Conservation (phyloP, 2,888 invertebrate genomes). For the Linnaemya tessellans region DNA sequence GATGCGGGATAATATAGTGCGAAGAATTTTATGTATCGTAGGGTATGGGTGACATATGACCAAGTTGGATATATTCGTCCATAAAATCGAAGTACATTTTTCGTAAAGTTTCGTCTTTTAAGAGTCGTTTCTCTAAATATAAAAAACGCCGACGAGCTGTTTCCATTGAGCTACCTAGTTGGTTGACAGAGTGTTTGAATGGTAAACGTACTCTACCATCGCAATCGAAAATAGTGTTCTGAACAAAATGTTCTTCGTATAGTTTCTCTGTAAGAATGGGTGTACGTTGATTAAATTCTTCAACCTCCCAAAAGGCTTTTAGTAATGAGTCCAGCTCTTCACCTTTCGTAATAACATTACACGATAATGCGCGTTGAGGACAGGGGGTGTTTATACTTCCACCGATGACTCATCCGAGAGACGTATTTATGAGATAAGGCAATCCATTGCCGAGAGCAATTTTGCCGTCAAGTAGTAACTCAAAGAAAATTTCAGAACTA, state of each 20-base stretch:
- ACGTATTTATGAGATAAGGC: constrained; percentile 12
- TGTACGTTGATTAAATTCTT: not conserved
- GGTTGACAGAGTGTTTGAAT: not conserved
- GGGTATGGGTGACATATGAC: constrained; percentile 8
- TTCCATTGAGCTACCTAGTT: constrained; percentile 7
- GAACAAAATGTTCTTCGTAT: not conserved
- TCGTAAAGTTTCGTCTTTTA: constrained; percentile 33
- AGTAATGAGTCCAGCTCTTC: not conserved
- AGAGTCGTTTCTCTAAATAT: constrained; percentile 38
- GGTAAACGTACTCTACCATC: not conserved
- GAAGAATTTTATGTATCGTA: not conserved
- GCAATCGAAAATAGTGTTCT: not conserved
- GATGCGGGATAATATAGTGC: constrained; percentile 7
- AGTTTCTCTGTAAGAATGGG: not conserved
- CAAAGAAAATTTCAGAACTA: constrained; percentile 6
- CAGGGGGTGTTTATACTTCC: too few species aligned
- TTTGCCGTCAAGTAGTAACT: not conserved
- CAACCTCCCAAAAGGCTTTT: not conserved
- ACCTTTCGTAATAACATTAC: not conserved
- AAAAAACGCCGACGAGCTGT: constrained; percentile 43
- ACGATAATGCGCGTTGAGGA: not conserved
- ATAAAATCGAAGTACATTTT: constrained; percentile 50
- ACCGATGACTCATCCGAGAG: not conserved
- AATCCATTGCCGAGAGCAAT: not conserved
- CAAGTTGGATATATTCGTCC: constrained; percentile 37